phyloP scores from a whole-genome alignment of 2,113 vertebrate species.

The Peucedramus taeniatus region DNA sequence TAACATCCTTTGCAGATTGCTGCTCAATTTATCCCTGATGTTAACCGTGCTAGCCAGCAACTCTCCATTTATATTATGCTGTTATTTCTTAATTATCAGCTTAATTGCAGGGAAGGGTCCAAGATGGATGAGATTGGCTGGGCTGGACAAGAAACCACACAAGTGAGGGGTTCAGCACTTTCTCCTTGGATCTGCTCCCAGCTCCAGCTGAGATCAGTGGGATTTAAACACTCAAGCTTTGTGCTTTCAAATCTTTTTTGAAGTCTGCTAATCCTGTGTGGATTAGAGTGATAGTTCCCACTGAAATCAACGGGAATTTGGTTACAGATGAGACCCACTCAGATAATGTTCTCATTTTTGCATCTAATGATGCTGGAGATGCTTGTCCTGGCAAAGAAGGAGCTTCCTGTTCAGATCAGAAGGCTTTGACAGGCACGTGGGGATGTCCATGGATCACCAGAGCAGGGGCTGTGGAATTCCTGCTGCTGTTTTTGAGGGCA shows the following conservation, averaged over 20 bases:
- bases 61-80: conserved; percentile 65
- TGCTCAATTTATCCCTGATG: conserved; percentile 70
- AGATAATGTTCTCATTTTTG: background rate
- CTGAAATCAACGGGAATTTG: background rate
- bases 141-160: conserved; percentile 40
- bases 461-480: background rate
- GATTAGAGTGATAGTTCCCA: background rate
- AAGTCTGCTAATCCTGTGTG: background rate
- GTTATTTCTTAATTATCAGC: conserved; percentile 73
- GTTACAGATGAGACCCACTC: background rate
- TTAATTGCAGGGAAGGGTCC: conserved; percentile 59
- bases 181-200: background rate
- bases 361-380: conserved; percentile 15
- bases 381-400: background rate
- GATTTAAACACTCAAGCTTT: background rate
- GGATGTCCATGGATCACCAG: background rate
- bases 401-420: background rate
- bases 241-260: background rate
- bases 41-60: conserved; percentile 31
- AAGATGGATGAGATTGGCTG: conserved; percentile 4
- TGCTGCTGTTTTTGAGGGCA: background rate
- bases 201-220: background rate
- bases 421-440: background rate
- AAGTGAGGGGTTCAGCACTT: background rate
- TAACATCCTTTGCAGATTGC: conserved; percentile 74